Evolutionary conservation across 2,888 invertebrate species (phyloP).

Genomic region (Drosophila picticornis): DNA sequence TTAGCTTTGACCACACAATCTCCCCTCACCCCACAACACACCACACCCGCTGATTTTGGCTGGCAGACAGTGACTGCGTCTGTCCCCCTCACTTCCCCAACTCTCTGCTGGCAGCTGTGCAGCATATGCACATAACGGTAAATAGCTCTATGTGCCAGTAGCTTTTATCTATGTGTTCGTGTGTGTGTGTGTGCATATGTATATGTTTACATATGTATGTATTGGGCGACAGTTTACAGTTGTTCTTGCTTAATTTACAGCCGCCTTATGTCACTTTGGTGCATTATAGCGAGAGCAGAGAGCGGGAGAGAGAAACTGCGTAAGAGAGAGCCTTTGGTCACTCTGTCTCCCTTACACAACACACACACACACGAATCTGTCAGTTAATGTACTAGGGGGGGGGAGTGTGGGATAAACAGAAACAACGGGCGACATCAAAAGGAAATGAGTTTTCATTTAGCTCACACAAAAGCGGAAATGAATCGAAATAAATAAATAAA

Average conservation of each 20-base stretch:
- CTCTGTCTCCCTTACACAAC: constrained; percentile 29
- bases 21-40: neutral
- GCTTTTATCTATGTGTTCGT: constrained; percentile 2
- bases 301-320: constrained; percentile 15
- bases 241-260: constrained; percentile 77
- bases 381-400: constrained; percentile 42
- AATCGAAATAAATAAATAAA: constrained; percentile 82
- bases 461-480: constrained; percentile 81
- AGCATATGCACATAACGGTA: constrained; percentile 78
- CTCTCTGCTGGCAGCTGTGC: constrained; percentile 24
- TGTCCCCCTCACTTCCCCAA: constrained; percentile 13
- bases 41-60: neutral
- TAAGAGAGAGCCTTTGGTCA: constrained; percentile 13
- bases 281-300: constrained; percentile 57
- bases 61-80: constrained; percentile 1
- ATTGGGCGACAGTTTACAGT: constrained; percentile 59
- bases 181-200: constrained; percentile 15
- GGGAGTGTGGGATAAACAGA: constrained; percentile 26
- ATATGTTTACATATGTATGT: constrained; percentile 24
- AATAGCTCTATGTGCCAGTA: constrained; percentile 59
- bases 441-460: constrained; percentile 83
- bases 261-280: constrained; percentile 82
- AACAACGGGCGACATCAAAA: constrained; percentile 75
- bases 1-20: constrained; percentile 51
- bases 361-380: constrained; percentile 32